phyloP scores from a whole-genome alignment of 2,113 vertebrate species.

The Thinocorus orbignyianus region DNA sequence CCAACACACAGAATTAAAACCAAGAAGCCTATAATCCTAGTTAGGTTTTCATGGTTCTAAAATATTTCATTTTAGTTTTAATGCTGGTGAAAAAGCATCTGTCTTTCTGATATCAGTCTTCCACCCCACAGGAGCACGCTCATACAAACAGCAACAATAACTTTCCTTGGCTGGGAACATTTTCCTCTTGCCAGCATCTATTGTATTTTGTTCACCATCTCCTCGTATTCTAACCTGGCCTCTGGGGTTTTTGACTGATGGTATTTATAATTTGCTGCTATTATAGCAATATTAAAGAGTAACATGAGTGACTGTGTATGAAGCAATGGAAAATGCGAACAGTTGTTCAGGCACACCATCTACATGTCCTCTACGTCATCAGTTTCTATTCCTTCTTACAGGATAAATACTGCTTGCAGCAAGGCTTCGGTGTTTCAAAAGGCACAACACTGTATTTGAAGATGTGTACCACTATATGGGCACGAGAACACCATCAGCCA shows the following conservation, averaged over 20 bases:
- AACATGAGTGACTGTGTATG: accelerated
- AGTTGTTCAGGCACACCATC: background rate
- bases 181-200: background rate
- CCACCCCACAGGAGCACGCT: background rate
- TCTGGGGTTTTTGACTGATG: background rate
- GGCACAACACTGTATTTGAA: background rate
- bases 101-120: background rate
- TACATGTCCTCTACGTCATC: background rate
- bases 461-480: accelerated
- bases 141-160: background rate
- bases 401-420: background rate
- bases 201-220: background rate
- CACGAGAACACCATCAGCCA: background rate
- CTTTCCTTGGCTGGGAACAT: background rate
- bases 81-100: background rate
- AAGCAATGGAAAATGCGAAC: background rate
- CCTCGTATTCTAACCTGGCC: background rate
- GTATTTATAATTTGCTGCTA: background rate
- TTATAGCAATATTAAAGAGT: background rate
- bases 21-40: background rate
- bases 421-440: background rate
- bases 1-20: background rate
- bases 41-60: background rate
- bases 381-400: background rate
- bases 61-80: background rate